Conservation (phyloP, 2,888 invertebrate species). For the Nomada lathburiana region DNA sequence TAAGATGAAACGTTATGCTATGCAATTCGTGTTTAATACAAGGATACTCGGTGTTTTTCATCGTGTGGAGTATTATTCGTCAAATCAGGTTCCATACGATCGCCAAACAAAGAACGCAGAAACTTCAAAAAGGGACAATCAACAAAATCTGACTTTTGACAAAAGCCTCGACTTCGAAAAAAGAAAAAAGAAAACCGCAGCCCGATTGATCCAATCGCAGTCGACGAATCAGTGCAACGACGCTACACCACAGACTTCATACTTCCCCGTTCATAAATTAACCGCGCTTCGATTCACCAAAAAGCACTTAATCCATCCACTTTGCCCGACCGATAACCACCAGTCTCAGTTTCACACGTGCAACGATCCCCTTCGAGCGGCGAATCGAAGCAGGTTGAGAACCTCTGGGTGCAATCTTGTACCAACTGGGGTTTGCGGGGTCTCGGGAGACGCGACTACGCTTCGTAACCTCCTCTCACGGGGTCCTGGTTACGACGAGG, state of each 20-base stretch:
- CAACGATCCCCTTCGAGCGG: conserved; percentile 26
- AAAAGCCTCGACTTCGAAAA: too few species aligned
- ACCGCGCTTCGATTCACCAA: not conserved
- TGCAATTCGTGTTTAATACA: too few species aligned
- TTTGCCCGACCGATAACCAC: not conserved
- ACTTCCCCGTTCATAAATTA: not conserved
- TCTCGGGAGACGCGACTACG: conserved; percentile 78
- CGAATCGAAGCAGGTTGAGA: conserved; percentile 70
- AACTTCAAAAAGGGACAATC: too few species aligned
- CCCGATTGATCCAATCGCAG: not conserved
- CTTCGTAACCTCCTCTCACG: conserved; percentile 79
- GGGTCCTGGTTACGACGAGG: conserved; percentile 69
- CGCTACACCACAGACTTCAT: not conserved
- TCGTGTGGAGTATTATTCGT: too few species aligned
- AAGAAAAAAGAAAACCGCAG: not conserved
- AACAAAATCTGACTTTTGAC: too few species aligned
- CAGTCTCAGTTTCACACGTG: not conserved
- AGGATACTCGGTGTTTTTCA: too few species aligned
- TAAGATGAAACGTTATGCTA: too few species aligned
- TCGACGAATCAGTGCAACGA: not conserved
- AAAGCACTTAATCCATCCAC: conserved; percentile 4
- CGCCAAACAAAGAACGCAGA: too few species aligned
- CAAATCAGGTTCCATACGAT: too few species aligned
- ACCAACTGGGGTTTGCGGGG: conserved; percentile 82
- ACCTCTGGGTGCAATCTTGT: conserved; percentile 83